Conservation (phyloP, 2,113 vertebrate species). For the Plecturocebus donacophilus region DNA sequence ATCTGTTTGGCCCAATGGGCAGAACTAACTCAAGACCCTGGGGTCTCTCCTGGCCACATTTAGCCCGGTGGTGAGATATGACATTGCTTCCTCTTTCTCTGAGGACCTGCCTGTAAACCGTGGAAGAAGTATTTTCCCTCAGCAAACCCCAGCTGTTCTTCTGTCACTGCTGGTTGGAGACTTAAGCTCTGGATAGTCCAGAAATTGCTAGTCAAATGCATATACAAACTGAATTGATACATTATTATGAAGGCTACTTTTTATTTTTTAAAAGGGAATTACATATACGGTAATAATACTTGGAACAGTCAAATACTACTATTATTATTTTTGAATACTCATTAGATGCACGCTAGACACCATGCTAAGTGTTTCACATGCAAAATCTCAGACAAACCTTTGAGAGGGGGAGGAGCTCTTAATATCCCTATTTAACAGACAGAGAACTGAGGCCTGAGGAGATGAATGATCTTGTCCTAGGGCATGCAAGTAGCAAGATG, state of each 20-base stretch:
- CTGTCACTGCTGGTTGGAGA: background rate
- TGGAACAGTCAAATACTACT: background rate
- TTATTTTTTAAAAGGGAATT: background rate
- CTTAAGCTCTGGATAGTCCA: background rate
- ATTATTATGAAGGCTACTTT: background rate
- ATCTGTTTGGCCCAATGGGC: background rate
- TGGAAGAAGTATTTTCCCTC: background rate
- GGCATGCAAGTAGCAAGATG: background rate
- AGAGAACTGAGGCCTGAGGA: background rate
- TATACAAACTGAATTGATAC: background rate
- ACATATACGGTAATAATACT: background rate
- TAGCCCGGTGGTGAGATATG: background rate
- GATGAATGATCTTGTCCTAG: background rate
- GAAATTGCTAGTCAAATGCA: background rate
- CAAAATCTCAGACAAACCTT: background rate
- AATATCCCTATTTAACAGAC: background rate
- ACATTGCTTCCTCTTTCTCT: background rate
- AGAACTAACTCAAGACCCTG: background rate
- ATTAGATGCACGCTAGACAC: background rate
- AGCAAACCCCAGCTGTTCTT: background rate
- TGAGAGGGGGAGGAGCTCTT: background rate
- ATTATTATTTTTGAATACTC: background rate
- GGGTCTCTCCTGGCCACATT: background rate
- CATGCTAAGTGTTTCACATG: background rate
- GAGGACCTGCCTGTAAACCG: background rate